Conservation (phyloP, 1,140 invertebrate species). For the Saccostrea echinata region DNA sequence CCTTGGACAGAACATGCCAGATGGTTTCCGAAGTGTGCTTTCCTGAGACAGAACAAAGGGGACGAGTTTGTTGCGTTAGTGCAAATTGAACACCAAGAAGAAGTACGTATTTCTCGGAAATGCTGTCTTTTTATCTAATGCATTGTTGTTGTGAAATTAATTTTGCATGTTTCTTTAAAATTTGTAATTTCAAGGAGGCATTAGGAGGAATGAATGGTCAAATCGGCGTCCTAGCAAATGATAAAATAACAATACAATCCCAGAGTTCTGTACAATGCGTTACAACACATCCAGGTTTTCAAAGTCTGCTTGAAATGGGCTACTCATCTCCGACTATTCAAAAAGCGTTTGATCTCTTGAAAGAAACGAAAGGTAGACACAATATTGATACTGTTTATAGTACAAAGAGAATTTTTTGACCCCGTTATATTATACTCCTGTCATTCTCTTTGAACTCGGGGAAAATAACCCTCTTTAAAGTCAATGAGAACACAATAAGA, state of each 20-base stretch:
- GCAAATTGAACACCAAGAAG: not conserved
- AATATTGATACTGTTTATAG: too few relatives aligned
- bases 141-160: not conserved
- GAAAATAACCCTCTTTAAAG: too few relatives aligned
- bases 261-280: not conserved
- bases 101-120: not conserved
- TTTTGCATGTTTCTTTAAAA: not conserved
- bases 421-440: too few relatives aligned
- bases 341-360: not conserved
- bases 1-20: constrained; percentile 87
- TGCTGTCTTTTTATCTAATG: too few relatives aligned
- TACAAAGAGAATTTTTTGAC: too few relatives aligned
- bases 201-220: not conserved
- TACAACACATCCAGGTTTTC: not conserved
- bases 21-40: constrained; percentile 83
- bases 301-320: not conserved
- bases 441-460: too few relatives aligned
- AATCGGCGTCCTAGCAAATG: not conserved
- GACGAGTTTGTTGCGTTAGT: constrained; percentile 32
- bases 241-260: not conserved
- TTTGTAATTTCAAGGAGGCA: not conserved
- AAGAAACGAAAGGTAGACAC: not conserved
- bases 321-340: not conserved
- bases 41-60: constrained; percentile 35
- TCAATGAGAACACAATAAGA: too few relatives aligned